Evolutionary conservation across 2,888 invertebrate species (phyloP).

Genomic region (Megastigmus dorsalis): DNA sequence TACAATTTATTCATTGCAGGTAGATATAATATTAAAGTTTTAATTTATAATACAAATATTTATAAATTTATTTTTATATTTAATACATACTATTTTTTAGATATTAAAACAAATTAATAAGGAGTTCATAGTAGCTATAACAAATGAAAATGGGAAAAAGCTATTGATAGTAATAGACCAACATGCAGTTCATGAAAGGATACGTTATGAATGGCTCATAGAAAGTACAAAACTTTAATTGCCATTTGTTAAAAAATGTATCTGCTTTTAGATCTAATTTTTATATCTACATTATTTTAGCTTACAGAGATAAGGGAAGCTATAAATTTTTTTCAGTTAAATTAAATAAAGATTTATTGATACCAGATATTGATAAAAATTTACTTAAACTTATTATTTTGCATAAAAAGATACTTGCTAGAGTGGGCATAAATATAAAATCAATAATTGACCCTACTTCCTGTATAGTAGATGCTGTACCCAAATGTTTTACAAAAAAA

Average conservation of each 20-base stretch:
- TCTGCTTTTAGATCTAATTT: constrained; percentile 7
- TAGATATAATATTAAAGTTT: neutral
- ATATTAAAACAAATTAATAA: constrained; percentile 85
- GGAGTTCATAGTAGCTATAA: constrained; percentile 81
- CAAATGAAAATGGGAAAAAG: constrained; percentile 71
- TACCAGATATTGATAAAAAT: constrained; percentile 59
- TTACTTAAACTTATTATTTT: constrained; percentile 56
- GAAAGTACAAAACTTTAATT: constrained; percentile 74
- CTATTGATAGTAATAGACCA: constrained; percentile 86
- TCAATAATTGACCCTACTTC: constrained; percentile 65
- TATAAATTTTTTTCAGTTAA: constrained; percentile 60
- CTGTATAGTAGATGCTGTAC: constrained; percentile 76
- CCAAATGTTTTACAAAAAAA: constrained; percentile 79
- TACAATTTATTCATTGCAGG: constrained; percentile 47
- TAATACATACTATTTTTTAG: constrained; percentile 68
- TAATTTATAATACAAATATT: neutral
- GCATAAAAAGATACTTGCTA: constrained; percentile 75
- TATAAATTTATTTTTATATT: neutral
- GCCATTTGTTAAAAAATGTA: neutral
- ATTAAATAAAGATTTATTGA: constrained; percentile 62
- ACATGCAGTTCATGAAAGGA: constrained; percentile 91
- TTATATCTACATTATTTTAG: constrained; percentile 69
- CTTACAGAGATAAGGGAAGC: constrained; percentile 73
- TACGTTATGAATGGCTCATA: constrained; percentile 83
- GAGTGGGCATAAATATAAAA: constrained; percentile 78